phyloP scores from a whole-genome alignment of 2,113 vertebrate species.

The Zosterops lateralis region DNA sequence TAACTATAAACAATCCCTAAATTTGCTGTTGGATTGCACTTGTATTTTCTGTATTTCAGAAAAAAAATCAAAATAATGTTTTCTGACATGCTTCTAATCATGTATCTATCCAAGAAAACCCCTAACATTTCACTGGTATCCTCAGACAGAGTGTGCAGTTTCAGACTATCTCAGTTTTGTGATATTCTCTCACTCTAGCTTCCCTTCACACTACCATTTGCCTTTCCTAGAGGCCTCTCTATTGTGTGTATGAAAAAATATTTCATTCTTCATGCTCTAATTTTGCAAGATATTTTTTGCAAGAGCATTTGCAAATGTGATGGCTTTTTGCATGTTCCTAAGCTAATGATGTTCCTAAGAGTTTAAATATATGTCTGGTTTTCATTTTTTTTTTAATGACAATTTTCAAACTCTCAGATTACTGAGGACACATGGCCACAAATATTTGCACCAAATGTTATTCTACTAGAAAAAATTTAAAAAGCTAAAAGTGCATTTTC shows the following conservation, averaged over 20 bases:
- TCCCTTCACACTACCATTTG: background rate
- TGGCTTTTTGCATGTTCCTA: background rate
- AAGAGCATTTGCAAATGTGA: background rate
- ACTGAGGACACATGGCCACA: background rate
- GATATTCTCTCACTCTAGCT: background rate
- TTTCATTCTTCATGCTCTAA: background rate
- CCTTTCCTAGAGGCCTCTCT: background rate
- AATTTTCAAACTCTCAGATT: background rate
- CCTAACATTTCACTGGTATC: background rate
- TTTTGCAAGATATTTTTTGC: background rate
- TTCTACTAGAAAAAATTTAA: background rate
- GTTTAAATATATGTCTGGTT: background rate
- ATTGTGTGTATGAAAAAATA: background rate
- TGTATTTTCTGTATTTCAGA: background rate
- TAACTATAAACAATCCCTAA: background rate
- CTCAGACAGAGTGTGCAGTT: background rate
- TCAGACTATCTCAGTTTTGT: background rate
- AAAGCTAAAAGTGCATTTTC: background rate
- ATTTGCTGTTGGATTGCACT: fast-evolving
- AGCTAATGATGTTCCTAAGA: background rate
- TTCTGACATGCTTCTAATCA: background rate
- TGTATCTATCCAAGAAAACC: background rate
- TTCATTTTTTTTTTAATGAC: background rate
- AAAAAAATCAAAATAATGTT: background rate
- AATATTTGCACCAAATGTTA: background rate